phyloP scores from a whole-genome alignment of 2,113 vertebrate species.

The Zapornia atra region DNA sequence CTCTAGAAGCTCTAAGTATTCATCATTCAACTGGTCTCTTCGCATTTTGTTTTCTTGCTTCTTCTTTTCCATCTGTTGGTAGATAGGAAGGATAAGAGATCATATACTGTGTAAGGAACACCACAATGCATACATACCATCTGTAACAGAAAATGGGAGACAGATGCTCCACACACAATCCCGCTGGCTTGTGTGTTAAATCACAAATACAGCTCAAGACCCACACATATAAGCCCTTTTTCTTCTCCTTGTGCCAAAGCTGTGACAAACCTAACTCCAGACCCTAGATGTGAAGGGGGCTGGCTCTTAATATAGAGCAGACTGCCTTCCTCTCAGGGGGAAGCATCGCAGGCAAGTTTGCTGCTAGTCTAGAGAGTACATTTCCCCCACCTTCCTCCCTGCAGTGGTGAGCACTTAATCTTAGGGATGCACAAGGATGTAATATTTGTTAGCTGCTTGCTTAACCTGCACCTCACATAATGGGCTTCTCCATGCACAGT shows the following conservation, averaged over 20 bases:
- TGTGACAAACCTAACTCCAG: background rate
- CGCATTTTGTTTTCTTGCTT: constrained; percentile 99
- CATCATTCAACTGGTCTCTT: constrained; percentile 94
- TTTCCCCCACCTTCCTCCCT: background rate
- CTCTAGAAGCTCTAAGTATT: constrained; percentile 94
- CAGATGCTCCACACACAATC: background rate
- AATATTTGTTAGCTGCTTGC: background rate
- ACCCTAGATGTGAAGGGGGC: background rate
- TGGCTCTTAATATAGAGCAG: background rate
- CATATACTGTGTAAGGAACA: background rate
- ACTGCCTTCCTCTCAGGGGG: background rate
- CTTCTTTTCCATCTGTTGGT: constrained; percentile 93
- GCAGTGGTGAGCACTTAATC: background rate
- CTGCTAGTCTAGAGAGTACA: background rate
- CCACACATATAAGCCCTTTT: background rate
- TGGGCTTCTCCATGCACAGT: background rate
- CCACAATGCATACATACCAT: background rate
- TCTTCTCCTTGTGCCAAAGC: background rate
- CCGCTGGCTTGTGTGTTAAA: background rate
- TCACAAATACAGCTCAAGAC: background rate
- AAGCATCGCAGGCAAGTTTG: background rate
- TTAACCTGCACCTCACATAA: background rate
- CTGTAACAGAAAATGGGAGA: background rate
- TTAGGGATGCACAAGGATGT: background rate
- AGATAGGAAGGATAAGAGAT: background rate